A percentile compares a stretch with the other conserved stretches of the same genome.
phyloP scores from a whole-genome alignment of 30 jellyfish, hydroid and myxozoan genomes.

The Chrysaora quinquecirrha region DNA sequence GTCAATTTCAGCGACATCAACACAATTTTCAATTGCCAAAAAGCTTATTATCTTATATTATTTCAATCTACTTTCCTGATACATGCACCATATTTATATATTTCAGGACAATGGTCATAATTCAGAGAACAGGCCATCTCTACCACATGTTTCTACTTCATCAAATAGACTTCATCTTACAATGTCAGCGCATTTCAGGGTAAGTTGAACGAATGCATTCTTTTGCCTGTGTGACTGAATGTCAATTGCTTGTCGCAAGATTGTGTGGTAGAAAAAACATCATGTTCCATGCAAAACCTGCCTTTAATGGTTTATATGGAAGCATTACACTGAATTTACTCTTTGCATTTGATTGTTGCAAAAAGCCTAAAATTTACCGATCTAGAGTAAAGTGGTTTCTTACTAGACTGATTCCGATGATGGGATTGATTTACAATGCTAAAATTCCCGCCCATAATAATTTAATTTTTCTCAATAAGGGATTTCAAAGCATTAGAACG shows the following conservation, averaged over 20 bases:
- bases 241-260: too few species aligned
- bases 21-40: background rate
- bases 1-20: too few species aligned
- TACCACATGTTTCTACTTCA: conserved; percentile 44
- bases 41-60: background rate
- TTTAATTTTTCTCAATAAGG: background rate
- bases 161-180: conserved; percentile 86
- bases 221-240: too few species aligned
- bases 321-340: too few species aligned
- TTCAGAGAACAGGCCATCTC: conserved; percentile 43
- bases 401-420: background rate
- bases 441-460: background rate
- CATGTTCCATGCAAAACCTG: too few species aligned
- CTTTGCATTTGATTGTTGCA: too few species aligned
- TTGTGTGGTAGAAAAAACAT: too few species aligned
- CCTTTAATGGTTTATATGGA: too few species aligned
- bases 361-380: too few species aligned
- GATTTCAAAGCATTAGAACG: background rate
- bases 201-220: conserved; percentile 45
- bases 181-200: conserved; percentile 96
- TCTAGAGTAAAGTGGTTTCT: too few species aligned
- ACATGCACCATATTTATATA: background rate
- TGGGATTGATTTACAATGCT: background rate
- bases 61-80: background rate
- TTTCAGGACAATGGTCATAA: conserved; percentile 36